Base-by-base conservation (phyloP, 2,797 vertebrate genomes). In the Typhlichthys subterraneus region DNA sequence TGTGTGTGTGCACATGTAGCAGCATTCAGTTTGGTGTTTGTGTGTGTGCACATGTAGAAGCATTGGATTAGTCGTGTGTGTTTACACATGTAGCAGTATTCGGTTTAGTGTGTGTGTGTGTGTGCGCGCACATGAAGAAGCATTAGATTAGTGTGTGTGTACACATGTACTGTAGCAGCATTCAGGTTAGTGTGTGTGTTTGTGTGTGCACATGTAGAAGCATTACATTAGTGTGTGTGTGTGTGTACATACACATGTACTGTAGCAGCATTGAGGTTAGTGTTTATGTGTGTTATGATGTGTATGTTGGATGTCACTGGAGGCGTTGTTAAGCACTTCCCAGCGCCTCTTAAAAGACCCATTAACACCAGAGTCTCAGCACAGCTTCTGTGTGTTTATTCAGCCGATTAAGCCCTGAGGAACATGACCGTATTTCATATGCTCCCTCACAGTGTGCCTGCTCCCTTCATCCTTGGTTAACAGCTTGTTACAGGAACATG, bases 231-330 rank as follows among this genome's bases (percentile, higher is more conserved):
- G 5, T 38, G 33, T 5, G 33, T 38, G 33, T 38, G 33, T 23
- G 19, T 23, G 19, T 23, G 19, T 2, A 46, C 12, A 9, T 46
- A 23, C 19, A 3, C 19, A 23, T 2, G 19, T 23, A 23, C 19
- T 23, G 48, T 5, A n/a, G 48, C 49, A 53, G 7, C 33, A 1
- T 38, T 38, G 5, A 38, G 13, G 15, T 53, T 38, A 47, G 45
- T 31, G 52, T 50, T 14, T 38, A 47, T 56, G 45, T 38, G 33
- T 50, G 23, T 38, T 47, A 42, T 33, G 42, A 46, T 57, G 31
- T 69, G 67, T 59, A 61, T 58, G 62, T 65, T 57, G 48, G 61
- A 31, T 59, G 61, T 69, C 60, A 69, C 23, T 50, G 54, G 59
- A 61, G 59, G 53, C 33, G 17, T 57, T 69, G 60, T 63, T 63